phyloP scores from a whole-genome alignment of 2,113 vertebrate genomes.

The Emydocephalus ijimae region DNA sequence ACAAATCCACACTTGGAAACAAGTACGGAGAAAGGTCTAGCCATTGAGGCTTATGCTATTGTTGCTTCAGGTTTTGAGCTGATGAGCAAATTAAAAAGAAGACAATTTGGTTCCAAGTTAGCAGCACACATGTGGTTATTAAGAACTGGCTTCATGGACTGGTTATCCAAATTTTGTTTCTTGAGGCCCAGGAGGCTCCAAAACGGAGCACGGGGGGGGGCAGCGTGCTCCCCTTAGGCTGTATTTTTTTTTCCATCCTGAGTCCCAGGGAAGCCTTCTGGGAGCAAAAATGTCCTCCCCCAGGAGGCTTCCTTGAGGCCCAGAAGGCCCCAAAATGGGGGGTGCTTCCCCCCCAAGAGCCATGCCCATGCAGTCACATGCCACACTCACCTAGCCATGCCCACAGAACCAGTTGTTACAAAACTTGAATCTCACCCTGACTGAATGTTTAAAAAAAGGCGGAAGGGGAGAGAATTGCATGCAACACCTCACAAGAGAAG shows the following conservation, averaged over 20 bases:
- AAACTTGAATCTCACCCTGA: no score
- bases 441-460: not conserved
- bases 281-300: no score
- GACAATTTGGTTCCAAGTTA: slow-evolving; percentile 16
- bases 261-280: no score
- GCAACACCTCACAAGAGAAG: not conserved
- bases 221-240: no score
- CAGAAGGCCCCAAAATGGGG: no score
- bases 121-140: not conserved
- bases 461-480: not conserved
- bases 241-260: no score
- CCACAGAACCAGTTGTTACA: no score
- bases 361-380: no score
- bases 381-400: no score
- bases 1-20: not conserved
- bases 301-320: no score
- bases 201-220: no score
- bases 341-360: no score
- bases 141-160: slow-evolving; percentile 13
- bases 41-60: not conserved
- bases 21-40: not conserved
- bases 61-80: slow-evolving; percentile 17
- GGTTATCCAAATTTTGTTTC: slow-evolving; percentile 21
- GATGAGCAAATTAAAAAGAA: not conserved
- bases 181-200: not conserved